These are phyloP conservation scores for Sorex maritimensis DNA, from an alignment of 2,797 vertebrate genomes.

Conservation along the genomic window DNA sequence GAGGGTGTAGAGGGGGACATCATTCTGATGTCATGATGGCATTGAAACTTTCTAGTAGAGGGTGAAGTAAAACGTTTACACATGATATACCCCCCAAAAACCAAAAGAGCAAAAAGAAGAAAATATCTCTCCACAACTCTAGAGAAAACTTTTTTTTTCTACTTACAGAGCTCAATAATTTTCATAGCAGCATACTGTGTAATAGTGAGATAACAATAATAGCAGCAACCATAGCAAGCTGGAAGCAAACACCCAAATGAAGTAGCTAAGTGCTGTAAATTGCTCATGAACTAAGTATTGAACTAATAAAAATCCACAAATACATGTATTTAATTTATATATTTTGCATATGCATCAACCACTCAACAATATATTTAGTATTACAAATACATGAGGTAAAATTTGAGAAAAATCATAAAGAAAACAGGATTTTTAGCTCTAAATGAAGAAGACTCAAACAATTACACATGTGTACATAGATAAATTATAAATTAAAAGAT, in stretches of 20 bases:
- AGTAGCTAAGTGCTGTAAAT: neutral
- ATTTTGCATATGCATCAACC: slow-evolving; percentile 9
- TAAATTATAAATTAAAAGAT: neutral
- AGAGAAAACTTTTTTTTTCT: neutral
- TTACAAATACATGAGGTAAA: neutral
- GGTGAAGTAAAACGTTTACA: too few relatives aligned
- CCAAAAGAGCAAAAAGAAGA: too few relatives aligned
- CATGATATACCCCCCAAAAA: too few relatives aligned
- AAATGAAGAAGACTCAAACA: neutral
- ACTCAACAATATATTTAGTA: neutral
- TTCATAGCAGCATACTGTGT: neutral
- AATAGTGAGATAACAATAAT: neutral
- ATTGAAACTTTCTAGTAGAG: too few relatives aligned
- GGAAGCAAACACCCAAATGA: neutral
- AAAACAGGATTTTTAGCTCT: neutral
- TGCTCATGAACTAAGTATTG: neutral
- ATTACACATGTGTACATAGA: neutral
- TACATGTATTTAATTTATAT: neutral
- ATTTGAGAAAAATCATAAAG: neutral
- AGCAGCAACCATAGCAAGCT: neutral
- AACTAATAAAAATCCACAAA: slow-evolving; percentile 32
- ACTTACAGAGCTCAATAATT: neutral
- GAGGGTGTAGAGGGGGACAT: too few relatives aligned
- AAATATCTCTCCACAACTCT: too few relatives aligned
- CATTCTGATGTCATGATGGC: too few relatives aligned